Conservation (phyloP, 2,888 invertebrate species). For the Melieria omissa region DNA sequence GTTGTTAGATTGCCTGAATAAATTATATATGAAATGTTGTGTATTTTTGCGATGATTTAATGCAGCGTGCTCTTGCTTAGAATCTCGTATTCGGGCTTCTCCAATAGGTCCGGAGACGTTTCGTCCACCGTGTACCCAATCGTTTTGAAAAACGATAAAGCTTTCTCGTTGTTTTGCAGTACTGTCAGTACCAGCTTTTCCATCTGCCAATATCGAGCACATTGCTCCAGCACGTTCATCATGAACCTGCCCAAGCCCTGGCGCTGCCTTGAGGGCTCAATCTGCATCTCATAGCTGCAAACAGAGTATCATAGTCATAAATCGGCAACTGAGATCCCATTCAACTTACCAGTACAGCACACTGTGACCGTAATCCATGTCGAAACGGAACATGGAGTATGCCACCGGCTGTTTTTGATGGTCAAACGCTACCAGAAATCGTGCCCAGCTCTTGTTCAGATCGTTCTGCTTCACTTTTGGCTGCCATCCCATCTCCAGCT, state of each 20-base stretch:
- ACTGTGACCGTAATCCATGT: constrained; percentile 74
- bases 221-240: constrained; percentile 78
- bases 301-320: background rate
- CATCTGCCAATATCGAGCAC: constrained; percentile 78
- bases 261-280: constrained; percentile 73
- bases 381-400: constrained; percentile 80
- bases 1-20: constrained; percentile 19
- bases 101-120: constrained; percentile 73
- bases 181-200: constrained; percentile 82
- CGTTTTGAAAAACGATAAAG: constrained; percentile 75
- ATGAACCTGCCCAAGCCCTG: constrained; percentile 85
- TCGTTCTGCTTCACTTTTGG: constrained; percentile 73
- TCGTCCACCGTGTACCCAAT: constrained; percentile 77
- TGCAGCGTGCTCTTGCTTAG: constrained; percentile 68
- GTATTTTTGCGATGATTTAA: constrained; percentile 30
- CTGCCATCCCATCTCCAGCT: constrained; percentile 73
- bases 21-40: constrained; percentile 13
- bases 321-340: background rate
- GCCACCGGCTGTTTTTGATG: constrained; percentile 70
- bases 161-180: constrained; percentile 77
- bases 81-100: constrained; percentile 73
- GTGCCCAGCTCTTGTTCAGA: constrained; percentile 73
- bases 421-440: constrained; percentile 71
- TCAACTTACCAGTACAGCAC: constrained; percentile 77
- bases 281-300: constrained; percentile 84